Evolutionary conservation across 2,113 vertebrate genomes (phyloP), one percentile per base, ranked within the genome.

Genomic region (Callaeas wilsoni): DNA sequence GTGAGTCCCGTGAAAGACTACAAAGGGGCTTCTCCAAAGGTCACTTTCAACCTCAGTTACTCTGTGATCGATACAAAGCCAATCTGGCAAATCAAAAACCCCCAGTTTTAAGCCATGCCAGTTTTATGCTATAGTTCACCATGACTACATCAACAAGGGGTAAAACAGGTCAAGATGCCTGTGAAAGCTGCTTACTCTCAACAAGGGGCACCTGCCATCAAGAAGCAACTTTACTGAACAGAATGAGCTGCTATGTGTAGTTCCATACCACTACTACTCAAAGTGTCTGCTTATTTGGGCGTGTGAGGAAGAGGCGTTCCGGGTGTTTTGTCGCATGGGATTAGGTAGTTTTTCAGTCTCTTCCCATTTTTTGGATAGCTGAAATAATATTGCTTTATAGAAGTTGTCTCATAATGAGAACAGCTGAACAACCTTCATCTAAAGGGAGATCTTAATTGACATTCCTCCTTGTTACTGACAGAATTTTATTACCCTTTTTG

Each of bases 401-500:
- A 47, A 64, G 12, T 17, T 68, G 9, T 53, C 4, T 12, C 46
- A 4, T 60, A 68, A 10, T 7, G 13, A 41, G 30, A 90, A 22
- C 29, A 42, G 7, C 33, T 30, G 21, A 59, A 47, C 47, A 76
- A 19, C 50, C 13, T 87, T 88, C 5, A 4, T 67, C 39, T 56
- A 30, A 69, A 56, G 47, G 30, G 73, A 27, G 29, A 25, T 82
- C n/a, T 87, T 47, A 52, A 53, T 53, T 84, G 29, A 21, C 57
- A 22, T 94, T 80, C 78, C 74, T 69, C 30, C 39, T 13, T 82
- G 52, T 62, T 76, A 33, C 68, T 96, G 60, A 57, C 30, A 56
- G 78, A 53, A 41, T 50, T 84, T 29, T 85, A 14, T 70, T 64
- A 35, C 47, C 78, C 27, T 75, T 73, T 95, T 84, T 39, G 10